Conservation (phyloP, 2,888 invertebrate genomes). For the Ichneumoninae sp. region DNA sequence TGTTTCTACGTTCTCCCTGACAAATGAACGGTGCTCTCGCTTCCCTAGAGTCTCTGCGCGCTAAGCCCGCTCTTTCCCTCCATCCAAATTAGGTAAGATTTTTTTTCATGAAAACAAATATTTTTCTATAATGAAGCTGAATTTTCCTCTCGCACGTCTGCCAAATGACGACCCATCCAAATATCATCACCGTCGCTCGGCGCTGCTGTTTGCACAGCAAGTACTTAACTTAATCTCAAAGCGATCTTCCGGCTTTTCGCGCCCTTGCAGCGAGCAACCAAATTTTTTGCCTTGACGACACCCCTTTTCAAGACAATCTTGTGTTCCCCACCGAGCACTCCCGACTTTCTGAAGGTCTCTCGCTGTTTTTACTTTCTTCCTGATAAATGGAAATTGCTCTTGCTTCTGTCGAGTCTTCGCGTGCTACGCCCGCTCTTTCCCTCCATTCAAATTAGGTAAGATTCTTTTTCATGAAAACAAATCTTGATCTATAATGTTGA, state of each 20-base stretch:
- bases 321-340: not conserved
- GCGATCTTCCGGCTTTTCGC: constrained; percentile 71
- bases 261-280: too few species aligned
- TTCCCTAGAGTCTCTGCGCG: too few species aligned
- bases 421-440: too few species aligned
- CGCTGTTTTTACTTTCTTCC: constrained; percentile 19
- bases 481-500: not conserved
- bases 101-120: not conserved
- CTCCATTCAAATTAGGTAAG: not conserved
- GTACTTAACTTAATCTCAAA: constrained; percentile 74
- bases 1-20: constrained; percentile 15
- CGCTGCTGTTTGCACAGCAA: constrained; percentile 40
- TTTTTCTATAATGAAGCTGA: not conserved
- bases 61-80: not conserved
- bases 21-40: not conserved
- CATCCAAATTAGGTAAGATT: not conserved
- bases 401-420: not conserved
- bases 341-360: constrained; percentile 6
- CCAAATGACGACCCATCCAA: not conserved
- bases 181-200: not conserved
- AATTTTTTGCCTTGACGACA: constrained; percentile 9
- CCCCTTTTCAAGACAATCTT: constrained; percentile 20
- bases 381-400: constrained; percentile 7
- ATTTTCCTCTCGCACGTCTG: not conserved
- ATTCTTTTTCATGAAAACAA: not conserved